Conservation (phyloP, 2,797 vertebrate species). For the Xiphophorus birchmanni region DNA sequence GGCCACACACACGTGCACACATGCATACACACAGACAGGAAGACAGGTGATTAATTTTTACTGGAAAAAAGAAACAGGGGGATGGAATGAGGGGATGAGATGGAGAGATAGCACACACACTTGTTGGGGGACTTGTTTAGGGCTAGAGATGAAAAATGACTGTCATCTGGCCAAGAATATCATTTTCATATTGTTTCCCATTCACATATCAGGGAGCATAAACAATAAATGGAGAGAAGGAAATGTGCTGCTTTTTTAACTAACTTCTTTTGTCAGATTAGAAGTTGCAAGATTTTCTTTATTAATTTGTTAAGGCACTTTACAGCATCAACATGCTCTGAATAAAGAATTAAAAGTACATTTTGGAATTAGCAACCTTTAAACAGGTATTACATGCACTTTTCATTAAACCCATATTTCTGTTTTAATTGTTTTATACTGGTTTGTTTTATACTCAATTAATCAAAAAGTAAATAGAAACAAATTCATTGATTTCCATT, state of each 20-base stretch:
- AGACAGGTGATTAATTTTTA: slow-evolving; percentile 77
- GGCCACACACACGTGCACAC: slow-evolving; percentile 66
- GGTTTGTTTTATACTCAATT: too few relatives aligned
- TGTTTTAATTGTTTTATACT: too few relatives aligned
- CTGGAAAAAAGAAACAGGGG: slow-evolving; percentile 25
- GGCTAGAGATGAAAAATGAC: slow-evolving; percentile 71
- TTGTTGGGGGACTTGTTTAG: slow-evolving; percentile 52
- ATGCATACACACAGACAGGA: slow-evolving; percentile 53
- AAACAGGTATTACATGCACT: neutral
- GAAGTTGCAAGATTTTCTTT: neutral
- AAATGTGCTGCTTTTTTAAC: neutral
- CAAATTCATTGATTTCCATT: too few relatives aligned
- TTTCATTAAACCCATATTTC: neutral
- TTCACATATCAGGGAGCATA: slow-evolving; percentile 53
- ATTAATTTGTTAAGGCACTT: neutral
- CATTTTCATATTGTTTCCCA: slow-evolving; percentile 67
- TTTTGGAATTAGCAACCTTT: neutral
- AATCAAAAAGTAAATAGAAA: too few relatives aligned
- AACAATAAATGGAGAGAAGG: slow-evolving; percentile 30
- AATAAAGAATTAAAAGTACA: neutral
- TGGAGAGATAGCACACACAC: slow-evolving; percentile 54
- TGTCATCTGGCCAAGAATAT: slow-evolving; percentile 67
- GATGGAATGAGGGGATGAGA: slow-evolving; percentile 46
- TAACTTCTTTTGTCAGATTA: neutral
- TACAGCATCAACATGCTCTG: neutral